Conservation (phyloP, 2,797 vertebrate species). For the Chaenodraco wilsoni region DNA sequence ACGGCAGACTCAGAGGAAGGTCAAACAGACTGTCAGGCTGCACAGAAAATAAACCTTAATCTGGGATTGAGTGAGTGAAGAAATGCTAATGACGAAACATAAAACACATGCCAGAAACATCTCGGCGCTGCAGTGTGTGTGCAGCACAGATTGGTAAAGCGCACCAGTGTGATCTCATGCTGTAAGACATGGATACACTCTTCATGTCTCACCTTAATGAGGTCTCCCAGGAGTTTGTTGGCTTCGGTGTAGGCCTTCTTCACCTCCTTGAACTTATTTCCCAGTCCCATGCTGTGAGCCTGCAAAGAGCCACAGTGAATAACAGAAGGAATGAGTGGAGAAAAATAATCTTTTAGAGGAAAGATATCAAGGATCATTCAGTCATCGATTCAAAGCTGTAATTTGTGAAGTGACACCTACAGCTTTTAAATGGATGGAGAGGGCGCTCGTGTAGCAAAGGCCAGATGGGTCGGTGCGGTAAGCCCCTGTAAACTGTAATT, state of each 20-base stretch:
- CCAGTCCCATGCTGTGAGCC: constrained; percentile 98
- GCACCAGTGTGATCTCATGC: neutral
- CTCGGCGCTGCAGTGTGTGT: neutral
- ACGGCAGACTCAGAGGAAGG: neutral
- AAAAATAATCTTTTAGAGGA: neutral
- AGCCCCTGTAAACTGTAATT: constrained; percentile 29
- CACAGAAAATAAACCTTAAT: constrained; percentile 38
- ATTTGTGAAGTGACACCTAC: constrained; percentile 31
- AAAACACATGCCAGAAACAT: constrained; percentile 10
- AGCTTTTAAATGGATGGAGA: constrained; percentile 21
- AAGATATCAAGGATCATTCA: constrained; percentile 10
- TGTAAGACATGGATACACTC: neutral
- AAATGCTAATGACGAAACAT: constrained; percentile 7
- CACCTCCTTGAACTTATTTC: constrained; percentile 97
- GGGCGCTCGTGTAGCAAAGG: constrained; percentile 16
- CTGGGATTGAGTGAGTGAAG: constrained; percentile 37
- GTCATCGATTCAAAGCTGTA: constrained; percentile 35
- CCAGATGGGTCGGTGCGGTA: constrained; percentile 5
- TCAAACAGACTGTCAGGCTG: constrained; percentile 24
- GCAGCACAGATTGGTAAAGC: neutral
- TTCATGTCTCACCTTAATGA: constrained; percentile 91
- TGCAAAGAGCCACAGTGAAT: constrained; percentile 54
- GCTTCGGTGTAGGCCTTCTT: constrained; percentile 95
- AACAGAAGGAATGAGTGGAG: neutral
- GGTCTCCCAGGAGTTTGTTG: constrained; percentile 95